A percentile compares a stretch with the other conserved stretches of the same genome.
These are phyloP conservation scores for Echeneis naucrates DNA, from an alignment of 2,797 vertebrate species.

Conservation along the genomic window DNA sequence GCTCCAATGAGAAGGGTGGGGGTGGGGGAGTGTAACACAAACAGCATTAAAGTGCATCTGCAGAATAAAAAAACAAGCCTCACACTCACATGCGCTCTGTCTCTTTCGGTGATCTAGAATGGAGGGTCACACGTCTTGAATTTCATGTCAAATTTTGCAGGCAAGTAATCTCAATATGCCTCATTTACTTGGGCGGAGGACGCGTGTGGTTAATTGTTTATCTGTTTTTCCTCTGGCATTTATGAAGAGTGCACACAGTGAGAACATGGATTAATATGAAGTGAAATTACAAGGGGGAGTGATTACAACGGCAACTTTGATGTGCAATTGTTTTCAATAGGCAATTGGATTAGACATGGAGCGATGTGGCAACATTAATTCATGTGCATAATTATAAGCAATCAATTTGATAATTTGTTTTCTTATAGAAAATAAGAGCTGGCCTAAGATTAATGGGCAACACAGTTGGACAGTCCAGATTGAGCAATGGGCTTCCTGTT, in stretches of 20 bases:
- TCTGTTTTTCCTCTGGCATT: conserved; percentile 3
- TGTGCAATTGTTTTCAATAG: conserved; percentile 56
- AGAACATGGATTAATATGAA: conserved; percentile 32
- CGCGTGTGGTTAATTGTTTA: neutral
- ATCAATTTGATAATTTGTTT: conserved; percentile 37
- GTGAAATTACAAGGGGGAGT: conserved; percentile 32
- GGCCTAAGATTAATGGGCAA: conserved; percentile 17
- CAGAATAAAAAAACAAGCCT: too few relatives aligned
- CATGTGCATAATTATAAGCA: conserved; percentile 37
- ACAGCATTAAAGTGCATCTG: too few relatives aligned
- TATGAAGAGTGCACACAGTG: conserved; percentile 11
- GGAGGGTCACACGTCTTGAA: neutral
- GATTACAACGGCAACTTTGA: conserved; percentile 48
- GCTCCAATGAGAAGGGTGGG: neutral
- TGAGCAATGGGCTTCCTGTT: neutral
- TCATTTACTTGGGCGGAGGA: conserved; percentile 12
- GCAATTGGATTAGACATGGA: conserved; percentile 47
- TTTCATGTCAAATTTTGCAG: conserved; percentile 7
- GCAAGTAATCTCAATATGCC: neutral
- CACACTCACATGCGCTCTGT: too few relatives aligned
- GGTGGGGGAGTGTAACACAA: too few relatives aligned
- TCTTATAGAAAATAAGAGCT: conserved; percentile 23
- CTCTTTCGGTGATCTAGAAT: neutral
- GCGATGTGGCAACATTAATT: conserved; percentile 35
- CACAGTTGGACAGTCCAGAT: conserved; percentile 2